Evolutionary conservation across 1,140 invertebrate genomes (phyloP).

Genomic region (Drosophila bocki): DNA sequence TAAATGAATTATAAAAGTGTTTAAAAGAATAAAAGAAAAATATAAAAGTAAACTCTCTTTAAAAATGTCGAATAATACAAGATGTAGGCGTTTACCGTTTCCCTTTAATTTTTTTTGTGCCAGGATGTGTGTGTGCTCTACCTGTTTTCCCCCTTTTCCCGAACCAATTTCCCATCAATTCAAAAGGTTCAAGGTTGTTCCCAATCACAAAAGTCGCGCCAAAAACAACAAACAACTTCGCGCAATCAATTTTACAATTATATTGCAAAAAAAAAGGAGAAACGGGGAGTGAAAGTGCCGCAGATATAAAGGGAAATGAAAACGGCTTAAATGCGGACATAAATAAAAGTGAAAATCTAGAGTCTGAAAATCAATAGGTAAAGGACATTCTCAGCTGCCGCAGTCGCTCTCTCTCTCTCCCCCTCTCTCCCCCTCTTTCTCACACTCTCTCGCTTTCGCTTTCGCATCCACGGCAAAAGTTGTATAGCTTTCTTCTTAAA

Average conservation of each 20-base stretch:
- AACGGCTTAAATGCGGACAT: slow-evolving; percentile 26
- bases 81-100: slow-evolving; percentile 11
- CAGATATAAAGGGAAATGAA: slow-evolving; percentile 7
- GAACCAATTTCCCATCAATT: slow-evolving; percentile 15
- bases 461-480: slow-evolving; percentile 22
- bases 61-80: not conserved
- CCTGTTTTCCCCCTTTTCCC: slow-evolving; percentile 17
- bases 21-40: not conserved
- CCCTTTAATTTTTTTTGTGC: not conserved
- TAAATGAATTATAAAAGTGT: not conserved
- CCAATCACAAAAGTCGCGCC: slow-evolving; percentile 41
- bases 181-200: slow-evolving; percentile 58
- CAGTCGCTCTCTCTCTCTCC: slow-evolving; percentile 10
- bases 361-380: slow-evolving; percentile 59
- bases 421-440: slow-evolving; percentile 13
- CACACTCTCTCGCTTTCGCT: slow-evolving; percentile 9
- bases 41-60: not conserved
- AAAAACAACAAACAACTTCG: slow-evolving; percentile 34
- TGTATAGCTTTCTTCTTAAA: slow-evolving; percentile 24
- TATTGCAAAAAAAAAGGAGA: not conserved
- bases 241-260: slow-evolving; percentile 41
- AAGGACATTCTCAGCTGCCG: slow-evolving; percentile 43
- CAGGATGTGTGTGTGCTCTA: not conserved
- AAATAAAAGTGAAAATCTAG: slow-evolving; percentile 43
- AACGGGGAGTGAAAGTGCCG: not conserved